These are phyloP conservation scores for Osmerus eperlanus DNA, from an alignment of 2,113 vertebrate genomes.

Conservation along the genomic window DNA sequence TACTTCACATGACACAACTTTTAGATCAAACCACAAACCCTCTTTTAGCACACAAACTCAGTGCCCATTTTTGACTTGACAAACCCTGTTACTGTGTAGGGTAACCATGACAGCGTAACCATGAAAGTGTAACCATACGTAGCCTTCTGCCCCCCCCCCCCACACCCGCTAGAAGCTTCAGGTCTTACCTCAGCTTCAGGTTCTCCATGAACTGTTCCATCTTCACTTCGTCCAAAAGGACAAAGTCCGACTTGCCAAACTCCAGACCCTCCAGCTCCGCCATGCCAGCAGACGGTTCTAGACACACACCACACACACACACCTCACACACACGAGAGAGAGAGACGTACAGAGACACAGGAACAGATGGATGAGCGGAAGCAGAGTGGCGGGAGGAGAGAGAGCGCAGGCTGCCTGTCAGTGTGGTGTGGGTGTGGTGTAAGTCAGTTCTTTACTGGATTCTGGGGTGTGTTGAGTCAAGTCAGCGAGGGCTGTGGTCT, in stretches of 20 bases:
- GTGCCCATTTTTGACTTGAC: background rate
- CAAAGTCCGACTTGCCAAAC: conserved; percentile 89
- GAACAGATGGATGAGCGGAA: conserved; percentile 56
- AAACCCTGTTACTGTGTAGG: background rate
- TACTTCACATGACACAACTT: too few relatives aligned
- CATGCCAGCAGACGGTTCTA: conserved; percentile 60
- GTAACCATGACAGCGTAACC: background rate
- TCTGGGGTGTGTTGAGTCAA: conserved; percentile 39
- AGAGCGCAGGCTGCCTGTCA: conserved; percentile 19
- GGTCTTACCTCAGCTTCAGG: conserved; percentile 82
- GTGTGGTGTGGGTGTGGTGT: background rate
- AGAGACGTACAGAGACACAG: background rate
- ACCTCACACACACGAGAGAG: background rate
- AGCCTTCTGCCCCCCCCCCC: conserved; percentile 10
- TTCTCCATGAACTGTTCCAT: conserved; percentile 93
- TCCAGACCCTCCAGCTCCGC: conserved; percentile 84
- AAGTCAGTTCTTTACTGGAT: conserved; percentile 24
- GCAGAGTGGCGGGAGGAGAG: conserved; percentile 10
- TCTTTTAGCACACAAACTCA: too few relatives aligned
- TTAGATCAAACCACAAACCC: too few relatives aligned
- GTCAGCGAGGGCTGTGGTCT: conserved; percentile 50
- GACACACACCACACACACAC: background rate
- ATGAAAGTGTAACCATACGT: conserved; percentile 25
- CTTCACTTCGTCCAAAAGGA: conserved; percentile 87
- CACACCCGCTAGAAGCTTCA: conserved; percentile 4